Conservation (phyloP, 2,113 vertebrate genomes). For the Zapornia atra region DNA sequence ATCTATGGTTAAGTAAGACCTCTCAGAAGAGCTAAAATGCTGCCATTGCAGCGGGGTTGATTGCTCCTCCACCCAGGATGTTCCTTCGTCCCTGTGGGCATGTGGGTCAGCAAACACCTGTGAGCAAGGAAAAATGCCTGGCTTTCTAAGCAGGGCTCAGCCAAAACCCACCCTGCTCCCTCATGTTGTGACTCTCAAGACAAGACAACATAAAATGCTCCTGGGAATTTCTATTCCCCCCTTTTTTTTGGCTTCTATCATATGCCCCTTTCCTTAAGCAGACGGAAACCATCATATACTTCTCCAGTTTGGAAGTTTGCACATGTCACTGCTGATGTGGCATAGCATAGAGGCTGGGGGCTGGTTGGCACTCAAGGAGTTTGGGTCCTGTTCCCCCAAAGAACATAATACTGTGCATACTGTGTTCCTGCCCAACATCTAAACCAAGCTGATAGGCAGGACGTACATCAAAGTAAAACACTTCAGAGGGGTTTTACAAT, state of each 20-base stretch:
- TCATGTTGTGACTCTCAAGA: not conserved
- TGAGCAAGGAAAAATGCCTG: accelerated
- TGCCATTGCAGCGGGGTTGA: not conserved
- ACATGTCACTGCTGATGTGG: not conserved
- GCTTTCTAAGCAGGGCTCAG: not conserved
- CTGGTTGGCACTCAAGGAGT: not conserved
- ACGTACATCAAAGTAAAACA: not conserved
- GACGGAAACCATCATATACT: not conserved
- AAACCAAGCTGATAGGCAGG: not conserved
- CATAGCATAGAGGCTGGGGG: not conserved
- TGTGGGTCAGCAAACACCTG: accelerated
- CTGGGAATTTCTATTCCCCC: not conserved
- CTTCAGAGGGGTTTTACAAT: not conserved
- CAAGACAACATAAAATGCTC: not conserved
- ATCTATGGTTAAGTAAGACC: not conserved
- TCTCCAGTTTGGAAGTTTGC: not conserved
- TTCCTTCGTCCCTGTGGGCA: not conserved
- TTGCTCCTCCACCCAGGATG: not conserved
- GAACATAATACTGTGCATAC: not conserved
- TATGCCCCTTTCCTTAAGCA: not conserved
- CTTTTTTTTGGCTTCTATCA: not conserved
- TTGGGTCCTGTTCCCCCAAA: not conserved
- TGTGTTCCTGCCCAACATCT: not conserved
- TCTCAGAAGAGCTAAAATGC: not conserved
- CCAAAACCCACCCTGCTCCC: not conserved